Base-by-base conservation (phyloP, 2,113 vertebrate species). In the Scomber scombrus region DNA sequence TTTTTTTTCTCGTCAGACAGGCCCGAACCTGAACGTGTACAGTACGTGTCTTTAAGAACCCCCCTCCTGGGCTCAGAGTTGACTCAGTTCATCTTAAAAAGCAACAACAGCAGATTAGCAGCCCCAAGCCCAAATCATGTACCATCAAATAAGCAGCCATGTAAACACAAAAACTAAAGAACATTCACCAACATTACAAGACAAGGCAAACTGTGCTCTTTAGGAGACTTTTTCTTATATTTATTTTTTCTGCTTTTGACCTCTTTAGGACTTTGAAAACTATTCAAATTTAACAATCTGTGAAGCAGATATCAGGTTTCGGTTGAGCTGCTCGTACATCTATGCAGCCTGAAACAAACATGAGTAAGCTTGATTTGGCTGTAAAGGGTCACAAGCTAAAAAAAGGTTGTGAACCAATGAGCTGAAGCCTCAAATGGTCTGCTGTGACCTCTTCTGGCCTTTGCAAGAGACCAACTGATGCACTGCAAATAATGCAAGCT, bases 11-110 rank as follows among this genome's bases (percentile, higher is more conserved):
- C 52, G 7, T 18, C 58, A 73, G 67, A 85, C 82, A 84, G 57
- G 82, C 69, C 75, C 49, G 21, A 66, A 82, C 90, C 40, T 78
- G 73, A 85, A 80, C 58, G 69, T 51, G n/a, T 13, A 73, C 34
- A 43, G 40, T 16, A 21, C 7, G 7, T 55, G 75, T 72, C 78
- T 64, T 65, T 60, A 29, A 60, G 49, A 31, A 31, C 29, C 21
- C 60, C 74, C 29, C 21, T 56, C 74, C 49, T 15, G 46, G 61
- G 47, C 57, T 58, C 26, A 14, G 74, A 60, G 81, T 45, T 84
- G 58, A 83, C 80, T 70, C n/a, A 13, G 83, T 72, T 84, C 75
- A 82, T 84, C 64, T 69, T 54, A 66, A 71, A 74, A 71, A 18
- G 65, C 21, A 71, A 60, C 61, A 75, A 80, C 47, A 81, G 11